Conservation (phyloP, 2,113 vertebrate species). For the Vireo altiloquus region DNA sequence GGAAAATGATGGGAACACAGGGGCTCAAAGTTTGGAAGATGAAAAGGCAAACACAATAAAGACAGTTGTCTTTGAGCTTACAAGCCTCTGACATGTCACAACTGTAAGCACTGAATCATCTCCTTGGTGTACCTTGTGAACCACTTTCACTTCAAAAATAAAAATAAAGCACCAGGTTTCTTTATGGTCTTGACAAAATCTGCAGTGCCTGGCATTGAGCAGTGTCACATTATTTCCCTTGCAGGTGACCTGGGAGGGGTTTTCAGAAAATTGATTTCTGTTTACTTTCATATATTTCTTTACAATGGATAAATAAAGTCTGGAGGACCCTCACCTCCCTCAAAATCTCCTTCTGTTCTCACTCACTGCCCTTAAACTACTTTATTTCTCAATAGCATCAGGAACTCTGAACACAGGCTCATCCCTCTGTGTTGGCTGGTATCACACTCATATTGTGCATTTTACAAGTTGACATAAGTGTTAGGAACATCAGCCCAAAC, state of each 20-base stretch:
- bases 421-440: neutral
- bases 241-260: conserved; percentile 17
- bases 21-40: conserved; percentile 59
- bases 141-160: conserved; percentile 57
- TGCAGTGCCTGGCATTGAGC: neutral
- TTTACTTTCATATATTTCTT: conserved; percentile 34
- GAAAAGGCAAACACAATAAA: conserved; percentile 64
- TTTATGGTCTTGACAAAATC: conserved; percentile 26
- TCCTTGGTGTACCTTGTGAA: conserved; percentile 43
- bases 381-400: neutral
- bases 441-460: neutral
- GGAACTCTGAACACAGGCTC: neutral
- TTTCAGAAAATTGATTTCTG: conserved; percentile 17
- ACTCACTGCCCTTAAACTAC: neutral
- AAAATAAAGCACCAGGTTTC: conserved; percentile 16
- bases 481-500: neutral
- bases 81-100: conserved; percentile 51
- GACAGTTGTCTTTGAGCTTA: conserved; percentile 56
- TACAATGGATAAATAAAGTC: conserved; percentile 12
- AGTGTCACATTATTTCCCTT: conserved; percentile 1
- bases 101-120: conserved; percentile 46
- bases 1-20: conserved; percentile 41
- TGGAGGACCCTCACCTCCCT: neutral
- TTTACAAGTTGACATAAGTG: neutral
- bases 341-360: conserved; percentile 7